Evolutionary conservation across 1,140 invertebrate species (phyloP), one percentile per base, ranked within the genome.

Genomic region (Mactra quadrangularis): DNA sequence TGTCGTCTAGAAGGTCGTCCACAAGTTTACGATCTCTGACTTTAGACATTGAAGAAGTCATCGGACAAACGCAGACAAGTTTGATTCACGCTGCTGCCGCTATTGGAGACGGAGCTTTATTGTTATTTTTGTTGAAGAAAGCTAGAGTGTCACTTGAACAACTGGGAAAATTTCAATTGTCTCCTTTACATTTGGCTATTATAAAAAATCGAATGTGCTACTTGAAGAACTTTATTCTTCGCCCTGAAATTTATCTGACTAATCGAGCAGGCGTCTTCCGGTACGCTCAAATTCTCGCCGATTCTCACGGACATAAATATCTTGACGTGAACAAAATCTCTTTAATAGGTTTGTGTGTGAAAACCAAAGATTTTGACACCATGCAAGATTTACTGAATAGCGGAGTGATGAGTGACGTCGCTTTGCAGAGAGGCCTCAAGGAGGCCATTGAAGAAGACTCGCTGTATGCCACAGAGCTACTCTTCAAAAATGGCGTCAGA

Each of bases 41-140:
- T 11, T 22, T 79, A 0, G 76, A 79, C 7, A 52, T 66, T 22
- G 76, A 79, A 27, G 76, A 79, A 59, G 38, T 57, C n/a, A 31
- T 66, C 7, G 64, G 76, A 15, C 60, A 79, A 57, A 70, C 76
- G n/a, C 76, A 79, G 64, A 79, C 76, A 3, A 79, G 76, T 66
- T 50, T 79, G n/a, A 70, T 79, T 7, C 76, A 79, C 53, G 76
- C 76, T 1, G 76, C 76, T 15, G 76, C 76, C 4, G 76, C 76
- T 25, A 33, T 79, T 17, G 76, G 76, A 0, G 62, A 79, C 27
- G 76, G 47, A 0, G 29, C 4, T 50, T 47, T 79, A 33, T 29
- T 79, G 33, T 3, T 45, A 27, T 79, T 79, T 22, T 47, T 79
- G 35, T n/a, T 79, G 47, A 79, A 59, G 38, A 53, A 41, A 31